Conservation (phyloP, 2,113 vertebrate genomes). For the Clinocottus analis region DNA sequence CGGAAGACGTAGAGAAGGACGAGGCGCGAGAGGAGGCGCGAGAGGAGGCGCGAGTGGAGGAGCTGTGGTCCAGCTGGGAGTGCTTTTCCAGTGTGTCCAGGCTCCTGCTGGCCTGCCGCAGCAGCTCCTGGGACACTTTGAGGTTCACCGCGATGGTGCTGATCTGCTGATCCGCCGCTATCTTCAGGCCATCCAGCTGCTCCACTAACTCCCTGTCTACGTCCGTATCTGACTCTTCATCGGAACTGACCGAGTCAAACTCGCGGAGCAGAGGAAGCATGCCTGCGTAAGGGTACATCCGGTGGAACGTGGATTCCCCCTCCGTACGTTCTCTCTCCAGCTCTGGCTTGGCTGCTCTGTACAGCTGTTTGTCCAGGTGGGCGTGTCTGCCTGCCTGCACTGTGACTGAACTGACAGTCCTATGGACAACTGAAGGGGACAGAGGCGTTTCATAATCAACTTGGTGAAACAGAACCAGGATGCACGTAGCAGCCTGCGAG, state of each 20-base stretch:
- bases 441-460: neutral
- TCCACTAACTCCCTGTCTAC: neutral
- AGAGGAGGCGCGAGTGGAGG: neutral
- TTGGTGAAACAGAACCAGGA: neutral
- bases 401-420: neutral
- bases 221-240: neutral
- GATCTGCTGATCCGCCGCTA: constrained; percentile 31
- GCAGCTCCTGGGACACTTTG: constrained; percentile 67
- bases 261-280: neutral
- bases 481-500: no score
- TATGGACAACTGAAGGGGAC: neutral
- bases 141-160: constrained; percentile 65
- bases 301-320: neutral
- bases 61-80: neutral
- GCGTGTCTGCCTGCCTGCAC: neutral
- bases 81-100: constrained; percentile 36
- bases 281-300: neutral
- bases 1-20: neutral
- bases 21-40: neutral
- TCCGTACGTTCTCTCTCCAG: neutral
- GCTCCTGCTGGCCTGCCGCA: constrained; percentile 57
- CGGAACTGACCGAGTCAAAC: neutral
- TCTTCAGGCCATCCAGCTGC: neutral
- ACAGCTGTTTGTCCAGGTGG: neutral
- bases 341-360: neutral